Conservation (phyloP, 2,888 invertebrate species). For the Rotaria macrura region DNA sequence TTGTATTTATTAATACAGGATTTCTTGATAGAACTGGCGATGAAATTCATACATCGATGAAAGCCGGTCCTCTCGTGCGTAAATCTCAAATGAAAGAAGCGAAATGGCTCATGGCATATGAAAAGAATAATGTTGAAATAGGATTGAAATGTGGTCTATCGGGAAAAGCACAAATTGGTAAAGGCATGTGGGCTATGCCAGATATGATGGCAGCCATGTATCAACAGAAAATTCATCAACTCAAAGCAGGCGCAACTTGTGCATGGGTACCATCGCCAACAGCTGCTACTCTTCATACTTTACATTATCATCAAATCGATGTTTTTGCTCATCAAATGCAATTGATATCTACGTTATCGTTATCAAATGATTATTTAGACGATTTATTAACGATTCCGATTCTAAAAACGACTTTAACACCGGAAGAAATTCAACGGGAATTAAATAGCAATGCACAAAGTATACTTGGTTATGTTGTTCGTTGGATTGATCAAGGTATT, state of each 20-base stretch:
- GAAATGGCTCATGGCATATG: neutral
- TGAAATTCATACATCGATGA: neutral
- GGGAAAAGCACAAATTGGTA: neutral
- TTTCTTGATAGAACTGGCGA: neutral
- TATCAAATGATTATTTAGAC: neutral
- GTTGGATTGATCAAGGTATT: neutral
- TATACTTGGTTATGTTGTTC: neutral
- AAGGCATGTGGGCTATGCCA: neutral
- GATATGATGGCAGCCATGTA: neutral
- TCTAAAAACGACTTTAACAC: neutral
- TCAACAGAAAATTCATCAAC: neutral
- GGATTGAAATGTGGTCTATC: neutral
- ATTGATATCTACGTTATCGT: neutral
- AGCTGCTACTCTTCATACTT: neutral
- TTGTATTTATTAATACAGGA: neutral
- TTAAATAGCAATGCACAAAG: neutral
- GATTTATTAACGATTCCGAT: neutral
- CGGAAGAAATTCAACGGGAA: neutral
- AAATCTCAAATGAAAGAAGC: neutral
- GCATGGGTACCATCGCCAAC: conserved; percentile 3
- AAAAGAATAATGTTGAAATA: neutral
- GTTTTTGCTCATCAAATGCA: neutral
- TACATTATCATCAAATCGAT: neutral
- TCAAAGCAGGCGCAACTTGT: neutral
- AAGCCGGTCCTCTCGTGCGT: neutral